Conservation (phyloP, 2,797 vertebrate species). For the Argentina silus region DNA sequence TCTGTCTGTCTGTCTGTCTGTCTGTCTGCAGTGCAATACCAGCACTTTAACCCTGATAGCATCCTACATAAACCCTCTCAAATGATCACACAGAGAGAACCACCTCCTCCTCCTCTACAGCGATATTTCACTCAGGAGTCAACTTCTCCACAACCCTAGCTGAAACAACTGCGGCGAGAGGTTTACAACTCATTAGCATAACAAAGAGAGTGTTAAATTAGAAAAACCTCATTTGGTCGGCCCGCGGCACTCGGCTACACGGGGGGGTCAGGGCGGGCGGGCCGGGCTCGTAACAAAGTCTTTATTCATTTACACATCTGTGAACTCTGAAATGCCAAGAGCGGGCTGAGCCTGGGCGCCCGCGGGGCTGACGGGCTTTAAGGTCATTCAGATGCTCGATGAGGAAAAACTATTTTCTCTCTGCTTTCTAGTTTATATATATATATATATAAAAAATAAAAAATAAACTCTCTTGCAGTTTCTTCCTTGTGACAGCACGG, state of each 20-base stretch:
- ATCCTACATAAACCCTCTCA: no score
- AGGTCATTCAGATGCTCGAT: background rate
- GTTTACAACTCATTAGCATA: conserved; percentile 59
- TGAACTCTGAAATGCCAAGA: conserved; percentile 9
- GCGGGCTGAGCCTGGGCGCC: background rate
- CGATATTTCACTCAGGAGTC: background rate
- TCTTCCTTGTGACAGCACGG: no score
- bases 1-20: no score
- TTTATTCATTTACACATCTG: conserved; percentile 30
- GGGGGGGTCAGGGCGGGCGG: background rate
- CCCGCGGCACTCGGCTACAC: conserved; percentile 12
- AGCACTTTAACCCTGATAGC: no score
- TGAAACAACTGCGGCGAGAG: conserved; percentile 35
- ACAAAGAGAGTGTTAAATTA: conserved; percentile 61
- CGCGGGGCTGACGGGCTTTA: background rate
- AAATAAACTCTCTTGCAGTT: no score
- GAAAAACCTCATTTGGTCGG: conserved; percentile 52
- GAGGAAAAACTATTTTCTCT: background rate
- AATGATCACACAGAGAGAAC: no score
- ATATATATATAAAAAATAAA: no score
- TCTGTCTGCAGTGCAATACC: no score
- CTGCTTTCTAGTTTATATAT: conserved; percentile 1
- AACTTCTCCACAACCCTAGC: conserved; percentile 45
- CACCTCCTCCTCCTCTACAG: no score
- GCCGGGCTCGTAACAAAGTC: conserved; percentile 14